phyloP scores from a whole-genome alignment of 2,113 vertebrate genomes.

The Zootoca vivipara region DNA sequence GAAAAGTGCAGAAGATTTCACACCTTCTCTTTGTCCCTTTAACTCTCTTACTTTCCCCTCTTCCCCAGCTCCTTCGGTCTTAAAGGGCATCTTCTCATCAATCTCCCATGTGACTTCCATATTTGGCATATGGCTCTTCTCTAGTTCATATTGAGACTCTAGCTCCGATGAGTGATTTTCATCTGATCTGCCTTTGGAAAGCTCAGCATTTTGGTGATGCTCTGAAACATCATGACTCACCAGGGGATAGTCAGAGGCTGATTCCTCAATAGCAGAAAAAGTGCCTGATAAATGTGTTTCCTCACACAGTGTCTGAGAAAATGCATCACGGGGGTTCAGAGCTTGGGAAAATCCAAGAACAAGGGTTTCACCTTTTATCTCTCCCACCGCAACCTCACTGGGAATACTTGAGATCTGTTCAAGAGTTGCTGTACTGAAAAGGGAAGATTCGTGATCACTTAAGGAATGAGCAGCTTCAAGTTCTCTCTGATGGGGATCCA shows the following conservation, averaged over 20 bases:
- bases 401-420: neutral
- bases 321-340: neutral
- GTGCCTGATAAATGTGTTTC: slow-evolving; percentile 8
- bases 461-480: slow-evolving; percentile 10
- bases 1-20: slow-evolving; percentile 1
- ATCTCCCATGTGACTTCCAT: neutral
- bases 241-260: slow-evolving; percentile 40
- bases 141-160: slow-evolving; percentile 1
- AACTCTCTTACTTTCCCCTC: slow-evolving; percentile 29
- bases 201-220: slow-evolving; percentile 53
- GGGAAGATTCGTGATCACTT: slow-evolving; percentile 33
- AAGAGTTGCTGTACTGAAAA: neutral
- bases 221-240: slow-evolving; percentile 63
- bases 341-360: slow-evolving; percentile 23
- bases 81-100: slow-evolving; percentile 25
- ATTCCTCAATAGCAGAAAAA: slow-evolving; percentile 30
- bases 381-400: neutral
- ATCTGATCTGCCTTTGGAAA: neutral
- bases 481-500: slow-evolving; percentile 6
- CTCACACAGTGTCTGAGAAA: rapidly evolving
- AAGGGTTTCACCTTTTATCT: slow-evolving; percentile 10
- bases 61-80: neutral
- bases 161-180: neutral
- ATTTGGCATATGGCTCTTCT: neutral
- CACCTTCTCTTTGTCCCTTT: slow-evolving; percentile 11